phyloP scores from a whole-genome alignment of 2,113 vertebrate genomes.

The Capreolus pygargus region DNA sequence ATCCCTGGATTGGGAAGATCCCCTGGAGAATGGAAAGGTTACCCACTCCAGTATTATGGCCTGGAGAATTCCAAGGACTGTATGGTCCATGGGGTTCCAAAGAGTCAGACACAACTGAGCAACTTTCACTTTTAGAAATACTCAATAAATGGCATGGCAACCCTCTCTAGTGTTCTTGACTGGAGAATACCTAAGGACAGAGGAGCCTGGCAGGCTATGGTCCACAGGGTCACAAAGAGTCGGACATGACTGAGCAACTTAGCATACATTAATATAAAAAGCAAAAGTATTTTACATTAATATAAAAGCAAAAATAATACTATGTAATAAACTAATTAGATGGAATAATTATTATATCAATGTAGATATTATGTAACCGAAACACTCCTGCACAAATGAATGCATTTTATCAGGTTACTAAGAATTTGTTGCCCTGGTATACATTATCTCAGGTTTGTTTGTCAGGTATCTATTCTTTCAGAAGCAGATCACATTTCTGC shows the following conservation, averaged over 20 bases:
- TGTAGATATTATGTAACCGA: conserved; percentile 20
- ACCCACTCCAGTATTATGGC: background rate
- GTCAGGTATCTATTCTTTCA: background rate
- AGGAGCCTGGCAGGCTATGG: background rate
- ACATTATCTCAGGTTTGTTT: background rate
- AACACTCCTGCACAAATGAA: background rate
- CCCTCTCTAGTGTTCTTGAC: background rate
- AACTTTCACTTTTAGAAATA: background rate
- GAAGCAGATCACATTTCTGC: conserved; percentile 7
- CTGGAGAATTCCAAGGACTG: background rate
- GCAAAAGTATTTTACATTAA: too few species aligned
- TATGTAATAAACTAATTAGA: conserved; percentile 22
- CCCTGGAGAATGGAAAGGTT: background rate
- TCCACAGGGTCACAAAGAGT: background rate
- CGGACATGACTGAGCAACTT: background rate
- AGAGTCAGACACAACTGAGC: background rate
- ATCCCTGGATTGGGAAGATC: background rate
- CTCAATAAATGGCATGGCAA: background rate
- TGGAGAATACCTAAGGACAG: background rate
- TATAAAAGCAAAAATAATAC: conserved; percentile 44
- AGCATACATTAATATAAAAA: background rate
- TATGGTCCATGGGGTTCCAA: too few species aligned
- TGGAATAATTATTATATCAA: background rate
- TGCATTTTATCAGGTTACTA: background rate
- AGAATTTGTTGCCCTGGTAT: background rate